phyloP scores from a whole-genome alignment of 2,888 invertebrate species.

The Drosophila algonquin region DNA sequence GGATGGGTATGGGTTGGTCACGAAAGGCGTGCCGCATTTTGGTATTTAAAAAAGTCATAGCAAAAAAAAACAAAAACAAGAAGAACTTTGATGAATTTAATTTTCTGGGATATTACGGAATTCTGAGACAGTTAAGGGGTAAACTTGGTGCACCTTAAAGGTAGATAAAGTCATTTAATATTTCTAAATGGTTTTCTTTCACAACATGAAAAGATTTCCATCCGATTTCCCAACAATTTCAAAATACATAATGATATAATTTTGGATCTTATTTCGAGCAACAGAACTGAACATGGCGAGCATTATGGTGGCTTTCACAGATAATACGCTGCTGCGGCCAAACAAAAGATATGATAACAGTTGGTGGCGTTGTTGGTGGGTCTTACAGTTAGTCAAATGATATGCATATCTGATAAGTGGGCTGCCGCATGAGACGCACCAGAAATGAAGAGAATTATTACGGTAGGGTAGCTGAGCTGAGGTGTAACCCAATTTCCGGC shows the following conservation, averaged over 20 bases:
- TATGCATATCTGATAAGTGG: slow-evolving; percentile 50
- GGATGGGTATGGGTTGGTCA: slow-evolving; percentile 29
- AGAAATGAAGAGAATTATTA: slow-evolving; percentile 10
- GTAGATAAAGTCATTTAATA: not conserved
- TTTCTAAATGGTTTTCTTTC: not conserved
- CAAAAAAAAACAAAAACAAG: slow-evolving; percentile 1
- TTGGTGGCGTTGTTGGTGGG: slow-evolving; percentile 7
- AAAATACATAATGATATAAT: not conserved
- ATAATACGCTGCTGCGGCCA: slow-evolving; percentile 25
- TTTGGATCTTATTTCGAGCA: slow-evolving; percentile 5
- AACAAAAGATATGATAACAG: slow-evolving; percentile 51
- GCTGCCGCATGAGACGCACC: slow-evolving; percentile 6
- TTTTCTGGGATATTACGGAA: not conserved
- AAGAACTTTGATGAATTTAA: not conserved
- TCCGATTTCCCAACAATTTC: not conserved
- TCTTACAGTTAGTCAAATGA: slow-evolving; percentile 31
- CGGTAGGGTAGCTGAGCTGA: slow-evolving; percentile 36
- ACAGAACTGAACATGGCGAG: slow-evolving; percentile 13
- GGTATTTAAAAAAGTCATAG: slow-evolving; percentile 7
- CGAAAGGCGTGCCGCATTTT: slow-evolving; percentile 36
- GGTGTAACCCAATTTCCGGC: slow-evolving; percentile 65
- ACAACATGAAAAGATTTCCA: not conserved
- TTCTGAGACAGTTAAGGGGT: not conserved
- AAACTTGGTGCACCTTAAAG: not conserved
- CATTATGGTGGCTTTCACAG: slow-evolving; percentile 43